Evolutionary conservation across 2,888 invertebrate genomes (phyloP), one percentile per base, ranked within the genome.

Genomic region (Cephus nigrinus): DNA sequence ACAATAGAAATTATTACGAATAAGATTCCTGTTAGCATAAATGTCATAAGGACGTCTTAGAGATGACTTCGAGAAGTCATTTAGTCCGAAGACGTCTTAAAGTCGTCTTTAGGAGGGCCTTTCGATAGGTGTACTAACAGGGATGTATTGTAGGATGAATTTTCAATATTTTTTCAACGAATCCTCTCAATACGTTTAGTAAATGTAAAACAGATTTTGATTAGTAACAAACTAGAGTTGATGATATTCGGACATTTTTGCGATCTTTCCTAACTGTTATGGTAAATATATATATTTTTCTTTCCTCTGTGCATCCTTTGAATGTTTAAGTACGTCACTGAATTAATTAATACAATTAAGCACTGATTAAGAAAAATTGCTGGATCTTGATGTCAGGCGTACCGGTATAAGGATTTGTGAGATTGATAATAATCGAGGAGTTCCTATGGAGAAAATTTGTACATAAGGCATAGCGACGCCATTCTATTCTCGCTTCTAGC

Each of bases 391-490:
- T 71, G 31, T 23, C 33, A 32, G 23, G 9, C 32, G 15, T 32
- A 71, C 30, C 32, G 32, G 23, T 31, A 33, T 11, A 33, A 31
- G 30, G 31, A 23, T 15, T 71, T 11, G 30, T 71, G 71, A 32
- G 71, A 32, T 11, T 33, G 30, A 32, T 31, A 32, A 30, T 71
- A 71, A 31, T 31, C 33, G 71, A 71, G 33, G 33, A 71, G 32
- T 33, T 33, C 33, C 31, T 32, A 71, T 32, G 33, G 55, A 55
- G 55, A 55, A 55, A 55, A 85, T 85, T 85, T 85, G 85, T 85
- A 85, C 85, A 85, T 85, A 83, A 85, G 83, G 84, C 83, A 84
- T 85, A 83, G 79, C 84, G 83, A 83, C 80, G 81, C 76, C 40
- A 71, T 33, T 68, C 79, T 75, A 78, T 73, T 34, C 72, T 55